Percentiles rank a stretch among this genome's conserved stretches.
phyloP scores from a whole-genome alignment of 1,140 invertebrate species.

The Bacillus rossius region DNA sequence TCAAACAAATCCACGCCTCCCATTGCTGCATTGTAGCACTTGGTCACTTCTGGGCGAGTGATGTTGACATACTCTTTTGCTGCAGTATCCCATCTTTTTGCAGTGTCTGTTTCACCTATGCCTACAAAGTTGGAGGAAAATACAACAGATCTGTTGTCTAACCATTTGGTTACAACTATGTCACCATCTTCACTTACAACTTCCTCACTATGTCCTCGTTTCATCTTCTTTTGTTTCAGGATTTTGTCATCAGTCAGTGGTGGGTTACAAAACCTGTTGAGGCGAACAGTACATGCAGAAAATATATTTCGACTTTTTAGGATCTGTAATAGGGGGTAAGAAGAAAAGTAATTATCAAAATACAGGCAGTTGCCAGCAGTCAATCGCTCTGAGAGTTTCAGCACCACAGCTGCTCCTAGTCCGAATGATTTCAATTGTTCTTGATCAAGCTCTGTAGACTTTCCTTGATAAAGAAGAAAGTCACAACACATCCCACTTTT shows the following conservation, averaged over 20 bases:
- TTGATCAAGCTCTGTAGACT: too few relatives aligned
- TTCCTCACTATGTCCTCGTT: slow-evolving; percentile 36
- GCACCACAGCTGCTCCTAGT: too few relatives aligned
- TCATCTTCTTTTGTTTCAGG: slow-evolving; percentile 30
- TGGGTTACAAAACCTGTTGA: too few relatives aligned
- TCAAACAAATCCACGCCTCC: slow-evolving; percentile 38
- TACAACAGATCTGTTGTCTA: slow-evolving; percentile 38
- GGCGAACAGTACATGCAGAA: too few relatives aligned
- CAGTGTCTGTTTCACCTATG: slow-evolving; percentile 34
- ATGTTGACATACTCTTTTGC: slow-evolving; percentile 31
- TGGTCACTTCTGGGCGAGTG: slow-evolving; percentile 33
- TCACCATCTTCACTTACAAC: slow-evolving; percentile 30
- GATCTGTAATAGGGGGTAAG: too few relatives aligned
- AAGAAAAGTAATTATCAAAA: too few relatives aligned
- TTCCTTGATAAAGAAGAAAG: too few relatives aligned
- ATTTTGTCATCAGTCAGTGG: slow-evolving; percentile 34
- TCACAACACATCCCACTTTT: too few relatives aligned
- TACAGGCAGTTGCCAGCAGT: too few relatives aligned
- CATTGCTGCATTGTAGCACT: slow-evolving; percentile 35
- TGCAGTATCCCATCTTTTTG: slow-evolving; percentile 32
- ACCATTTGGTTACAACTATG: slow-evolving; percentile 37
- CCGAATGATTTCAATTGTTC: too few relatives aligned
- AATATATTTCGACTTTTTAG: too few relatives aligned
- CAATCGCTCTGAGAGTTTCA: too few relatives aligned
- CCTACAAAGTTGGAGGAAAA: slow-evolving; percentile 41